Conservation (phyloP, 2,797 vertebrate species). For the Bovichtus diacanthus region DNA sequence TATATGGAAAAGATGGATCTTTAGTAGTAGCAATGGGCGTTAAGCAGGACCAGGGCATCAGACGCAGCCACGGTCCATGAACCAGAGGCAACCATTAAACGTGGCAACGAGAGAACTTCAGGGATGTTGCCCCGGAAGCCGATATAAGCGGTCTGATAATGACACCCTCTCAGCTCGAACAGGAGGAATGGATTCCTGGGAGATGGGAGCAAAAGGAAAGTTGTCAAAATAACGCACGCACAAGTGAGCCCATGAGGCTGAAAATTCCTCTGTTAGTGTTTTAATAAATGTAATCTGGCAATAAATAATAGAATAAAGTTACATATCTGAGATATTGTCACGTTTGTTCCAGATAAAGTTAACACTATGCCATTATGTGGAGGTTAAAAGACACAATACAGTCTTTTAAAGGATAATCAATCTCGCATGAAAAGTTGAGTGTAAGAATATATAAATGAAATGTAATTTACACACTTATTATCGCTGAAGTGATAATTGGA, state of each 20-base stretch:
- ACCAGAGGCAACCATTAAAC: no score
- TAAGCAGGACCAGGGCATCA: no score
- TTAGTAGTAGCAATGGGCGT: no score
- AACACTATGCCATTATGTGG: conserved; percentile 5
- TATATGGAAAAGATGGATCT: no score
- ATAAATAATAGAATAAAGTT: conserved; percentile 9
- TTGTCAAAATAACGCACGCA: not conserved
- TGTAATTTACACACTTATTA: conserved; percentile 67
- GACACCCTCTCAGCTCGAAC: not conserved
- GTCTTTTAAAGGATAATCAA: conserved; percentile 58
- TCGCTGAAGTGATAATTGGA: conserved; percentile 65
- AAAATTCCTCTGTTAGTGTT: not conserved
- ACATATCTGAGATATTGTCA: not conserved
- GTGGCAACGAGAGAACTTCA: no score
- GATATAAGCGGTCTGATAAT: conserved; percentile 9
- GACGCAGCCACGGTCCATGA: no score
- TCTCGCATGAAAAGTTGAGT: conserved; percentile 39
- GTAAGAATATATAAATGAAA: conserved; percentile 27
- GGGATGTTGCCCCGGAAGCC: no score
- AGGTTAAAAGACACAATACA: no score
- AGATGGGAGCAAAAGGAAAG: not conserved
- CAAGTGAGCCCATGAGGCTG: not conserved
- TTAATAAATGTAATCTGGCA: not conserved
- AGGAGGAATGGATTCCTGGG: conserved; percentile 9
- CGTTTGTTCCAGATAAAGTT: not conserved